Base-by-base conservation (phyloP, 2,113 vertebrate species). In the Aldabrachelys gigantea region DNA sequence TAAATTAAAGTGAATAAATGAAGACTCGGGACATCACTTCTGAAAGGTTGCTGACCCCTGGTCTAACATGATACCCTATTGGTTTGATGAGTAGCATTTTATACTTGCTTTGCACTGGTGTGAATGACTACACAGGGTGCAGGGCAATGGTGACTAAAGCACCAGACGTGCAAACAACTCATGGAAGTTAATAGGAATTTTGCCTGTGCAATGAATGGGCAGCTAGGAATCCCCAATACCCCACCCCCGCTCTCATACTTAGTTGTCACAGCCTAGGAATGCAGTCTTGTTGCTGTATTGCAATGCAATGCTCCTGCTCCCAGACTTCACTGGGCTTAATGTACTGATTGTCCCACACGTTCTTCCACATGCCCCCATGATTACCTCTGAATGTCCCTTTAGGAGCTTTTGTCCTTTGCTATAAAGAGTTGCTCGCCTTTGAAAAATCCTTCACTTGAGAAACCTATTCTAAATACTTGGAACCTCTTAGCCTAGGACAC, bases 361-460 rank as follows among this genome's bases (percentile, higher is more conserved):
- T 50, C 87, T 82, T 90, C 84, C 80, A 41, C 54, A 31, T 82
- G 89, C 90, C 90, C 75, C 11, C 27, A 76, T 19, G 9, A 27
- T 19, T 35, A 56, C 47, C 81, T 85, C 62, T 54, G 29, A 54
- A 4, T 78, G 52, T 54, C n/a, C 62, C 78, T 95, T 4, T 1
- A 35, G 72, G 59, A 92, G 85, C 24, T 92, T 86, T 86, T 59
- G 14, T 38, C 82, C 62, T 80, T 72, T 8, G 17, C 79, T 88
- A 24, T 59, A 86, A 92, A 72, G 84, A 78, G 79, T 52, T 72
- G 35, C 49, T 52, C 53, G 79, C 31, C 92, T 90, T 87, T 89
- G 92, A 93, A 65, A 76, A 90, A 90, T 78, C 79, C 83, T 89
- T 89, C 76, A 38, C 72, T 82, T 10, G n/a, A 89, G 54, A 85